These are phyloP conservation scores for Folsomia manolachei DNA, from an alignment of 2,888 invertebrate species.

Conservation along the genomic window DNA sequence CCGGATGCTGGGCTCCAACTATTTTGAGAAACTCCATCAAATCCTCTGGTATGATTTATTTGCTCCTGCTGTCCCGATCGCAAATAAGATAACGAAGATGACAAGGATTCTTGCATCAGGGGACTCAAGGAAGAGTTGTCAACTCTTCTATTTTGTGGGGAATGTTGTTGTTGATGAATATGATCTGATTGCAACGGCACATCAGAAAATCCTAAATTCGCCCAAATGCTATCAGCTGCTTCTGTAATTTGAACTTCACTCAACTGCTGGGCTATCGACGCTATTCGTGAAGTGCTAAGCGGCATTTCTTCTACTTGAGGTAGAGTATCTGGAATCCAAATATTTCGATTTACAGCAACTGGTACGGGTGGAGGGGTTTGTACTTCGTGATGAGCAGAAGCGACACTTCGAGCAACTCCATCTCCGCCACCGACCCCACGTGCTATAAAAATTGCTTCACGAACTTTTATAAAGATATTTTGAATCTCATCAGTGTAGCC, in stretches of 20 bases:
- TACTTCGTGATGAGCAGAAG: neutral
- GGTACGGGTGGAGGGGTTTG: neutral
- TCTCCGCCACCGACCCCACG: too few relatives aligned
- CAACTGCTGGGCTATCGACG: neutral
- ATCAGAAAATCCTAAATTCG: neutral
- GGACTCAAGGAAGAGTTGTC: neutral
- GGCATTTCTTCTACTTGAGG: neutral
- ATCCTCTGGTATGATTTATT: neutral
- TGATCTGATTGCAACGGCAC: neutral
- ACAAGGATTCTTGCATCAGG: neutral
- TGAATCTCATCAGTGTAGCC: neutral
- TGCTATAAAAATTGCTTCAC: neutral
- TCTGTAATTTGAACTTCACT: neutral
- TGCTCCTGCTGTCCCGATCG: conserved; percentile 1
- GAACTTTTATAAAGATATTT: neutral
- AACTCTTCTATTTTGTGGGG: neutral
- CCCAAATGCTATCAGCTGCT: conserved; percentile 1
- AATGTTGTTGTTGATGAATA: neutral
- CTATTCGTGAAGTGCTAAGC: neutral
- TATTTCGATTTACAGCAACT: neutral
- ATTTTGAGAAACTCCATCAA: neutral
- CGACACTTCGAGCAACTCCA: too few relatives aligned
- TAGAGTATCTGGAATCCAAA: neutral
- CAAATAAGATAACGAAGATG: neutral
- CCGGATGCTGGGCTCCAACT: neutral